phyloP scores from a whole-genome alignment of 2,113 vertebrate species.

The Cromileptes altivelis region DNA sequence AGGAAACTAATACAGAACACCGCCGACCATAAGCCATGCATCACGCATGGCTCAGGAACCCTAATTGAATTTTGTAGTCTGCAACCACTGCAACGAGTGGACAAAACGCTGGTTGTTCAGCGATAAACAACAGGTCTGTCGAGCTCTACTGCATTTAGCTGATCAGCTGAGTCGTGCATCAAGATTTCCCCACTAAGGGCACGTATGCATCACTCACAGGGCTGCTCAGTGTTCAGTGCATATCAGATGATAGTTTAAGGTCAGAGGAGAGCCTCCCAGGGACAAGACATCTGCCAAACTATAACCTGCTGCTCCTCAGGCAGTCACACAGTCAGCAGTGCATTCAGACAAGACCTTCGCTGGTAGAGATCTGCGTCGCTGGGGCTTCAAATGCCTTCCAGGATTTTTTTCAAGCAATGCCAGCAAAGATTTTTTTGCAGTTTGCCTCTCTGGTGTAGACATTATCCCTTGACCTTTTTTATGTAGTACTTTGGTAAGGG shows the following conservation, averaged over 20 bases:
- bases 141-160: background rate
- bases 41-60: background rate
- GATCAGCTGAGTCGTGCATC: constrained; percentile 54
- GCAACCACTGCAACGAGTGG: background rate
- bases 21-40: background rate
- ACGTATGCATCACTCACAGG: constrained; percentile 20
- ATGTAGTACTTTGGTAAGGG: background rate
- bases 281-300: background rate
- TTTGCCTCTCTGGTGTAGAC: background rate
- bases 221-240: constrained; percentile 8
- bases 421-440: background rate
- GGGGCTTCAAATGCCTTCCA: background rate
- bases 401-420: background rate
- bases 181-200: background rate
- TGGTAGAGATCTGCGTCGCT: background rate
- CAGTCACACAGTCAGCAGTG: background rate
- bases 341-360: background rate
- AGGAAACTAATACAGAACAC: background rate
- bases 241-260: constrained; percentile 55
- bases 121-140: constrained; percentile 28
- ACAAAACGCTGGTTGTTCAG: constrained; percentile 53
- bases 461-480: background rate
- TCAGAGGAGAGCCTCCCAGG: constrained; percentile 25
- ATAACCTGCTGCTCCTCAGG: background rate
- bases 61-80: background rate